These are phyloP conservation scores for Cylloceria caligata DNA, from an alignment of 2,888 invertebrate genomes.

Conservation along the genomic window DNA sequence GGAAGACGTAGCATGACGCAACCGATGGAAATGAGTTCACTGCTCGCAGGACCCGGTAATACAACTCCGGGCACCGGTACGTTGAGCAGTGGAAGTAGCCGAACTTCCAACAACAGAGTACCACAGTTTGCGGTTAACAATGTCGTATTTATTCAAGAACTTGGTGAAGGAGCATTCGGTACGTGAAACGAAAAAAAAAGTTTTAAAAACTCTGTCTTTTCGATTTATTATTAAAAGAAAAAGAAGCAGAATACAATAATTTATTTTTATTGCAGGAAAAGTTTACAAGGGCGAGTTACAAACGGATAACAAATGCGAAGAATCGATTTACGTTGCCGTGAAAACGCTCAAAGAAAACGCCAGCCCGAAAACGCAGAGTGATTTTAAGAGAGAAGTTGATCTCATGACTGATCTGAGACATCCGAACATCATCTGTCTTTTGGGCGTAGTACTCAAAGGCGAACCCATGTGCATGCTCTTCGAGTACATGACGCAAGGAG, in stretches of 20 bases:
- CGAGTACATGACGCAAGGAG: slow-evolving; percentile 98
- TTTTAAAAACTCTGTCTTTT: background rate
- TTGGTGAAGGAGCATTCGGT: slow-evolving; percentile 98
- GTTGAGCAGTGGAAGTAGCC: slow-evolving; percentile 84
- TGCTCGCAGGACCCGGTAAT: slow-evolving; percentile 87
- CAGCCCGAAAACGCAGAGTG: slow-evolving; percentile 94
- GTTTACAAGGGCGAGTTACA: slow-evolving; percentile 97
- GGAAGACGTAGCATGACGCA: slow-evolving; percentile 91
- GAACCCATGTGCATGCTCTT: slow-evolving; percentile 98
- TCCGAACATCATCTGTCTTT: slow-evolving; percentile 97
- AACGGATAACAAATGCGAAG: slow-evolving; percentile 86
- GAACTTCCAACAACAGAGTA: slow-evolving; percentile 87
- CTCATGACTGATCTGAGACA: slow-evolving; percentile 97
- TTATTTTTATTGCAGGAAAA: slow-evolving; percentile 87
- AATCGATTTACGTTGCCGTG: slow-evolving; percentile 93
- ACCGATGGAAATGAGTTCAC: slow-evolving; percentile 93
- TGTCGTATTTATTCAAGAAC: slow-evolving; percentile 94
- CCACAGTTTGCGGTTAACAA: slow-evolving; percentile 95
- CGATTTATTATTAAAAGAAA: background rate
- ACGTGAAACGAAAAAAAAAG: slow-evolving; percentile 77
- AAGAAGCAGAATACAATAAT: background rate
- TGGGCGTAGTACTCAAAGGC: slow-evolving; percentile 95
- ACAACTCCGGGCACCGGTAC: slow-evolving; percentile 86
- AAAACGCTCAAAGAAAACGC: slow-evolving; percentile 98
- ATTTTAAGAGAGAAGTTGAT: slow-evolving; percentile 97